Evolutionary conservation across 2,113 vertebrate species (phyloP), one percentile per base, ranked within the genome.

Genomic region (Sander lucioperca): DNA sequence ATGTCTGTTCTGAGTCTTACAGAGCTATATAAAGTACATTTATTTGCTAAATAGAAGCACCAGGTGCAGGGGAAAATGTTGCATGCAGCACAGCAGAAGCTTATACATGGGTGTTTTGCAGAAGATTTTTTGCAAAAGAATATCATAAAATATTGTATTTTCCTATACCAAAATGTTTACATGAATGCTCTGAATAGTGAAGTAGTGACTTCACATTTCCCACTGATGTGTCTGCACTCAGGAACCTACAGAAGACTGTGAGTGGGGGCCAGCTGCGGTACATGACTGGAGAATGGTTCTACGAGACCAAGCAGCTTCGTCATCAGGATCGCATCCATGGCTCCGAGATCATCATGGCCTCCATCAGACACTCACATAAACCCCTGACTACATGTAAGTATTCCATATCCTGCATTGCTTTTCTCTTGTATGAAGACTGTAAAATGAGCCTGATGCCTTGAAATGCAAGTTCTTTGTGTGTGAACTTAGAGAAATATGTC

Each of bases 211-310:
- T 1, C 3, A 27, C 3, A 6, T 67, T 36, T 66, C 4, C 8
- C 23, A 27, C 11, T 18, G 14, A 27, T 33, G 11, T 62, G 11
- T 82, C 12, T 68, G 19, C 9, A 1, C 70, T 51, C 82, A 99
- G 98, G 80, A 94, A 94, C 77, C 95, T 99, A 47, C 95, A 96
- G 90, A 96, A 93, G 89, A 95, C 94, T 4, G 76, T 94, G 70
- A 91, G 83, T 30, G 95, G 79, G 33, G 74, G 84, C 70, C 95
- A 95, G 82, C 94, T 98, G 4, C 98, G 95, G 94, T 97, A 96
- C 79, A 95, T 98, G 96, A 98, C 96, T 0, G 98, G 98, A 62
- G 97, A 99, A 4, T 99, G 98, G 98, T 99, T 99, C 94, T 99
- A 99, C 9, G 96, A 99, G 91, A 96, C 96, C 19, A 99, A 99